phyloP scores from a whole-genome alignment of 2,113 vertebrate genomes.

The Clupea harengus region DNA sequence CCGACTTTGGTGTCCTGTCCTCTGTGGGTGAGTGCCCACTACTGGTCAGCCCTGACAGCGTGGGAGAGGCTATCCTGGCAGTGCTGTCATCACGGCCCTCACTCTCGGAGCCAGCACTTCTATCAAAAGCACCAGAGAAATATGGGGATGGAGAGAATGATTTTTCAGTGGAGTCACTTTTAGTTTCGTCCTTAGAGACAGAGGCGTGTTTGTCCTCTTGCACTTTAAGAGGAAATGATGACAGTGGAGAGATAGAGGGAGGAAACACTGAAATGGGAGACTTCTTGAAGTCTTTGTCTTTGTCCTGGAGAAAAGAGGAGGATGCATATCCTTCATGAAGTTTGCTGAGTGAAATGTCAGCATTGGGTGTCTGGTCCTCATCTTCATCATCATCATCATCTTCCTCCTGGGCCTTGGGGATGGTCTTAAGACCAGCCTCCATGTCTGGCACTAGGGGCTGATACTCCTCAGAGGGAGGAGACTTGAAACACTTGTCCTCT shows the following conservation, averaged over 20 bases:
- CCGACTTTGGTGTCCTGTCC: conserved; percentile 76
- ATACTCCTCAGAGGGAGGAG: conserved; percentile 90
- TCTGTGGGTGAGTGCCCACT: conserved; percentile 90
- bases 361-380: conserved; percentile 76
- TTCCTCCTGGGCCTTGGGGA: conserved; percentile 68
- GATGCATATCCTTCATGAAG: conserved; percentile 74
- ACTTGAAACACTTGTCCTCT: conserved; percentile 96
- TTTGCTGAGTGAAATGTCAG: conserved; percentile 77
- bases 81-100: conserved; percentile 96
- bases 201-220: conserved; percentile 43
- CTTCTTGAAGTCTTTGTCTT: conserved; percentile 50
- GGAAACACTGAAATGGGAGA: conserved; percentile 33
- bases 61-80: conserved; percentile 90
- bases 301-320: conserved; percentile 68
- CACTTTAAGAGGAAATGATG: conserved; percentile 42
- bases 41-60: conserved; percentile 89
- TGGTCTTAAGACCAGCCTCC: conserved; percentile 66
- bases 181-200: conserved; percentile 46
- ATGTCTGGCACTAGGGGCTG: conserved; percentile 74
- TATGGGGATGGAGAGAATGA: conserved; percentile 54
- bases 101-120: conserved; percentile 66
- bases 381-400: conserved; percentile 83
- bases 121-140: conserved; percentile 61
- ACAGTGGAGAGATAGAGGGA: conserved; percentile 31
- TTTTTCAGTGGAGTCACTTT: conserved; percentile 47